Evolutionary conservation across 92 coral and sea anemone species (phyloP).

Genomic region (Bergia puertoricense): DNA sequence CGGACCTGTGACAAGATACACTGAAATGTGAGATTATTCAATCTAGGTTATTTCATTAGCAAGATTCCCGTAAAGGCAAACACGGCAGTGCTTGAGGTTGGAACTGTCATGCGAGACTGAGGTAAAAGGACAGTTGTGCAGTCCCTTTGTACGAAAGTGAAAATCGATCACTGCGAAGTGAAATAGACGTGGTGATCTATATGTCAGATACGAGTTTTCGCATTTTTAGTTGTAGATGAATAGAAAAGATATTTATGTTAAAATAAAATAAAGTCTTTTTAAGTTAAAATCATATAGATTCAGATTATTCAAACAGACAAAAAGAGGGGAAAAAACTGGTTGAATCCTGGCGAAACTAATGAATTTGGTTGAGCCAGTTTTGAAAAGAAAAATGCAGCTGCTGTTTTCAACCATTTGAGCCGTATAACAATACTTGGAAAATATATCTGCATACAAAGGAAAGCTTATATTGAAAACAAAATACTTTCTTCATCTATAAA

Average conservation of each 20-base stretch:
- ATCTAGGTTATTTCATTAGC: not conserved
- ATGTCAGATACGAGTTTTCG: not conserved
- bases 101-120: not conserved
- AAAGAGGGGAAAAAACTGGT: not conserved
- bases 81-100: not conserved
- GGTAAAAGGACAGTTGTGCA: not conserved
- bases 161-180: not conserved
- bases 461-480: no score
- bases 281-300: no score
- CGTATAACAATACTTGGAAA: no score
- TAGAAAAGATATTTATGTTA: no score
- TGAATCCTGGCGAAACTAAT: not conserved
- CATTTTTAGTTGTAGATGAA: not conserved
- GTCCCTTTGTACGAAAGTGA: not conserved
- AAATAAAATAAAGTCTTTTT: no score
- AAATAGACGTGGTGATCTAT: not conserved
- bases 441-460: no score
- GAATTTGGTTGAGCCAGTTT: no score
- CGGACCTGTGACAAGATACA: not conserved
- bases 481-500: no score
- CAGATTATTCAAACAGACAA: not conserved
- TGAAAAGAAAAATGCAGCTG: no score
- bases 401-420: no score
- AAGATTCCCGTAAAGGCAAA: not conserved
- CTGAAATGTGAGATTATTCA: not conserved